Evolutionary conservation across 2,113 vertebrate species (phyloP), one percentile per base, ranked within the genome.

Genomic region (Silurus glanis): DNA sequence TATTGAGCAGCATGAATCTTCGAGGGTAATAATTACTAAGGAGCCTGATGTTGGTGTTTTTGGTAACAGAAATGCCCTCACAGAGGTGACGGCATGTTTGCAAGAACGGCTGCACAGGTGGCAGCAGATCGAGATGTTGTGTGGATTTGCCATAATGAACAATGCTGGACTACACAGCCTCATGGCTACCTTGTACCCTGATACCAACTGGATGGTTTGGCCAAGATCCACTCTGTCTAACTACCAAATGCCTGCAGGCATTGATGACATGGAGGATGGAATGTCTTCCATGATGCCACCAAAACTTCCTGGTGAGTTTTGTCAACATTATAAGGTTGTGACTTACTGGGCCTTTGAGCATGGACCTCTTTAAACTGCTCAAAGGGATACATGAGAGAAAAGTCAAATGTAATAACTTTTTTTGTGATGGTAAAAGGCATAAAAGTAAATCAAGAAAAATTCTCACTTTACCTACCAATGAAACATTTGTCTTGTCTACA

Each of bases 71-170:
- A 98, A 97, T 92, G 92, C 97, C 1, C 95, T 99, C 84, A 97
- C 95, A 23, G 98, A 99, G 66, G 91, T 99, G 90, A 99, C 98
- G 0, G 97, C 97, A 0, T 97, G 97, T 88, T 94, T 99, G 87
- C 93, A 97, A 87, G 98, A 99, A 88, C 96, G 98, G 3, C 96
- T 99, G 56, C 97, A 97, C 93, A 96, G 98, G 83, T 99, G 98
- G 98, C 97, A 99, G 56, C 96, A 98, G 82, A 98, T 99, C 80
- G 98, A 99, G 92, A 95, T 95, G 89, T 94, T 99, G 78, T 99
- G 97, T 82, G 96, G 97, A 45, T 99, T 98, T 92, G 95, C 96
- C 87, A 94, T 99, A 69, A 96, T 98, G 9, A 96, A 96, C 90
- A 99, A 99, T 90, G 94, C 96, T 0, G 98, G 98, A 16, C 93